Percentiles rank a stretch among this genome's conserved stretches.
Conservation (phyloP, 2,797 vertebrate genomes). For the Sciurus vulgaris region DNA sequence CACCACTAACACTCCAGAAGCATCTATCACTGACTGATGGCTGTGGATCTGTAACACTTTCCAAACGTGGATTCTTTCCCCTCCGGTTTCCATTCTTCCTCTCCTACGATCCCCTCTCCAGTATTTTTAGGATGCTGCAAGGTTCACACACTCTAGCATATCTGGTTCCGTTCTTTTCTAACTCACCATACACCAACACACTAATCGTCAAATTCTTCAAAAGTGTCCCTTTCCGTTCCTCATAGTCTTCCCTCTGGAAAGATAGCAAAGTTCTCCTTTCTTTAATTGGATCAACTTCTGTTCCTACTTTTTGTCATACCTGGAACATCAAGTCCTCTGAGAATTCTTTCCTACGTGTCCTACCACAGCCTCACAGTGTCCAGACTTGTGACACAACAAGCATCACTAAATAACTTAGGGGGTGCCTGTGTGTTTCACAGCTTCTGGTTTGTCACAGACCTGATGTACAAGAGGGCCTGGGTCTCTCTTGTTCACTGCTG, state of each 20-base stretch:
- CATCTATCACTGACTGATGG: neutral
- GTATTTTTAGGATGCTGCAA: neutral
- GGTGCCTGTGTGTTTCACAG: neutral
- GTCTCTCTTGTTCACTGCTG: neutral
- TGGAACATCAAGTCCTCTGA: neutral
- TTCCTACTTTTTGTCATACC: conserved; percentile 14
- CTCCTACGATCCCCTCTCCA: neutral
- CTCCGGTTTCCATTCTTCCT: neutral
- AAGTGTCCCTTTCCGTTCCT: neutral
- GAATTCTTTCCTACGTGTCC: neutral
- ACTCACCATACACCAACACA: neutral
- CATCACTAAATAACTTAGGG: neutral
- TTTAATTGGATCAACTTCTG: neutral
- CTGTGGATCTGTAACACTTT: neutral
- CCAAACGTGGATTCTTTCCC: neutral
- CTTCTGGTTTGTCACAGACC: neutral
- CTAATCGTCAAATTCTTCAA: neutral
- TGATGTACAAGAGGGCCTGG: neutral
- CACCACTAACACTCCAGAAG: neutral
- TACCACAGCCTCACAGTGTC: neutral
- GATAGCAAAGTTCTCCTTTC: neutral
- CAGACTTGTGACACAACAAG: neutral
- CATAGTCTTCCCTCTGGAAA: neutral
- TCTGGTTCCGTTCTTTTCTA: neutral
- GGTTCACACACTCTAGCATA: neutral